These are phyloP conservation scores for Camponotus floridanus DNA, from an alignment of 1,140 invertebrate genomes.

Conservation along the genomic window DNA sequence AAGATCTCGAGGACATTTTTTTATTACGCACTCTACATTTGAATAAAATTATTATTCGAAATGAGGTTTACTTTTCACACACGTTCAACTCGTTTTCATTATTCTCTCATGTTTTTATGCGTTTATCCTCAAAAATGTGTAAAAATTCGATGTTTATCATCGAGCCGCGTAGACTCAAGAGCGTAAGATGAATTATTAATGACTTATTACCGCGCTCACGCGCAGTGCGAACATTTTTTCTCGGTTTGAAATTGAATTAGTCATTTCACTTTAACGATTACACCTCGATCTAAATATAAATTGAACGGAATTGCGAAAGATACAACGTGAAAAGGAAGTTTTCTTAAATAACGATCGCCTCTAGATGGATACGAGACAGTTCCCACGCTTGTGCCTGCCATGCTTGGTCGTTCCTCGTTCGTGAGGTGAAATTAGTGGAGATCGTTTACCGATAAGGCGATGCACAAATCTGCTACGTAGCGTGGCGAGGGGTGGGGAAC, in stretches of 20 bases:
- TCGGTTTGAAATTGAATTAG: constrained; percentile 38
- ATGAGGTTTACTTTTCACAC: too few relatives aligned
- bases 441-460: constrained; percentile 58
- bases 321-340: not conserved
- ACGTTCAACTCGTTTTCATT: constrained; percentile 6
- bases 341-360: constrained; percentile 37
- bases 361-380: constrained; percentile 39
- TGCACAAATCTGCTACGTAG: constrained; percentile 6
- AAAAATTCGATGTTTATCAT: constrained; percentile 36
- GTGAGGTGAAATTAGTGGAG: constrained; percentile 49
- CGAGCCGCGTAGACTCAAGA: constrained; percentile 1
- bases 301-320: constrained; percentile 20
- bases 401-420: constrained; percentile 4
- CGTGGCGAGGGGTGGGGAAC: not conserved
- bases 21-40: too few relatives aligned
- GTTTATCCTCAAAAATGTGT: constrained; percentile 28
- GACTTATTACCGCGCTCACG: constrained; percentile 10
- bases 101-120: not conserved
- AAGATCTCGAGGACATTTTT: not conserved
- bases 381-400: constrained; percentile 18
- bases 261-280: constrained; percentile 16
- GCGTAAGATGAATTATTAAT: constrained; percentile 53
- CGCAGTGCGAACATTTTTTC: constrained; percentile 24
- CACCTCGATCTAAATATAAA: constrained; percentile 53
- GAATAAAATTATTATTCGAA: not conserved